These are phyloP conservation scores for Andrena praecox DNA, from an alignment of 2,888 invertebrate species.

Conservation along the genomic window DNA sequence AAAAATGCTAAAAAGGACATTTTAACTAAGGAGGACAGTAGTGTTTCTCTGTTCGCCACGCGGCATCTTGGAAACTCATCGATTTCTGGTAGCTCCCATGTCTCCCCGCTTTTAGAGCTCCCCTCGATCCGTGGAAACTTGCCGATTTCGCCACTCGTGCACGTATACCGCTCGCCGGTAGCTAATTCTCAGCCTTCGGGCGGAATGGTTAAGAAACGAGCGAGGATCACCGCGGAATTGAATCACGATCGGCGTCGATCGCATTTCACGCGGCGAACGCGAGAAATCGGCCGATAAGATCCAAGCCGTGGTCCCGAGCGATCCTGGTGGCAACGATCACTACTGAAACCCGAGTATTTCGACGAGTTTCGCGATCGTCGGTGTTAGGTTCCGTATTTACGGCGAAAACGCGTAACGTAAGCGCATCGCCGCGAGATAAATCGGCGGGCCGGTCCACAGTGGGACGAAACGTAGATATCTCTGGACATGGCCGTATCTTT, in stretches of 20 bases:
- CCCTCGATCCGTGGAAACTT: constrained; percentile 2
- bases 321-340: constrained; percentile 31
- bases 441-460: not conserved
- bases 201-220: constrained; percentile 23
- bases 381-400: constrained; percentile 34
- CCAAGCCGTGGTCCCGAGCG: constrained; percentile 28
- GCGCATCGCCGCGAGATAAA: constrained; percentile 9
- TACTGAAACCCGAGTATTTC: constrained; percentile 56
- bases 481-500: too few relatives aligned
- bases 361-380: constrained; percentile 37
- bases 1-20: too few relatives aligned
- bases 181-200: constrained; percentile 16
- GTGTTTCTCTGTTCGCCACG: too few relatives aligned
- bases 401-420: constrained; percentile 10
- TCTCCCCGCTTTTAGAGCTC: not conserved
- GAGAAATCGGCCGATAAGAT: constrained; percentile 54
- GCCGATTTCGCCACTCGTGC: not conserved
- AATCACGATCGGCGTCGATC: constrained; percentile 55
- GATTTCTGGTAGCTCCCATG: not conserved
- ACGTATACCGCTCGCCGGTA: constrained; percentile 7
- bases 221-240: constrained; percentile 39
- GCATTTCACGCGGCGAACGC: constrained; percentile 10
- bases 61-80: not conserved
- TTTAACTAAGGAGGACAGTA: too few relatives aligned
- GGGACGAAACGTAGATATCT: too few relatives aligned